phyloP scores from a whole-genome alignment of 2,888 invertebrate genomes.

The Melieria crassipennis region DNA sequence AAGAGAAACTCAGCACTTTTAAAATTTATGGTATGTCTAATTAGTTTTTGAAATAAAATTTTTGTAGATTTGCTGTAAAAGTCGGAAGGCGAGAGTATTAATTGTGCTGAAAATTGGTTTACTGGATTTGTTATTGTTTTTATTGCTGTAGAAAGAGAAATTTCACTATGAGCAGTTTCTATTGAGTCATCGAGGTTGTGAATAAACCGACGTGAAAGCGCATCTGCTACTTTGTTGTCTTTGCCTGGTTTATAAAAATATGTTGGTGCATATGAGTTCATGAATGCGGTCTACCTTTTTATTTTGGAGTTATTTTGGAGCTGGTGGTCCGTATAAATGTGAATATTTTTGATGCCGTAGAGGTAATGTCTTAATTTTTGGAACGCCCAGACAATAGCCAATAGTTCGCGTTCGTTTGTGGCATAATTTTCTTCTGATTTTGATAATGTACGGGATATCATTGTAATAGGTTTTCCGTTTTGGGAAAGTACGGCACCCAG shows the following conservation, averaged over 20 bases:
- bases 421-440: conserved; percentile 42
- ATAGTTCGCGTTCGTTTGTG: conserved; percentile 48
- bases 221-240: conserved; percentile 14
- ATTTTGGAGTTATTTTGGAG: conserved; percentile 14
- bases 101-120: conserved; percentile 18
- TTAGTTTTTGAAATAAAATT: conserved; percentile 27
- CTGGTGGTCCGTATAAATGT: conserved; percentile 38
- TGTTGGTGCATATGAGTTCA: conserved; percentile 19
- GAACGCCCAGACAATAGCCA: conserved; percentile 53
- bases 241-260: conserved; percentile 22
- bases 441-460: conserved; percentile 38
- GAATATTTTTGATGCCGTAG: conserved; percentile 48
- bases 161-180: conserved; percentile 34
- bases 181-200: conserved; percentile 35
- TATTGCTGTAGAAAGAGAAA: conserved; percentile 19
- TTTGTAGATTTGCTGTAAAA: conserved; percentile 17
- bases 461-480: conserved; percentile 22
- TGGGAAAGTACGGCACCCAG: conserved; percentile 4
- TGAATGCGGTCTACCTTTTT: conserved; percentile 26
- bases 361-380: conserved; percentile 49
- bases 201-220: conserved; percentile 17
- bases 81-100: conserved; percentile 6
- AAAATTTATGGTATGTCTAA: conserved; percentile 31
- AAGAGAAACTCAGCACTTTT: conserved; percentile 22
- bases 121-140: conserved; percentile 8